Evolutionary conservation across 2,888 invertebrate species (phyloP).

Genomic region (Chironomus tentans): DNA sequence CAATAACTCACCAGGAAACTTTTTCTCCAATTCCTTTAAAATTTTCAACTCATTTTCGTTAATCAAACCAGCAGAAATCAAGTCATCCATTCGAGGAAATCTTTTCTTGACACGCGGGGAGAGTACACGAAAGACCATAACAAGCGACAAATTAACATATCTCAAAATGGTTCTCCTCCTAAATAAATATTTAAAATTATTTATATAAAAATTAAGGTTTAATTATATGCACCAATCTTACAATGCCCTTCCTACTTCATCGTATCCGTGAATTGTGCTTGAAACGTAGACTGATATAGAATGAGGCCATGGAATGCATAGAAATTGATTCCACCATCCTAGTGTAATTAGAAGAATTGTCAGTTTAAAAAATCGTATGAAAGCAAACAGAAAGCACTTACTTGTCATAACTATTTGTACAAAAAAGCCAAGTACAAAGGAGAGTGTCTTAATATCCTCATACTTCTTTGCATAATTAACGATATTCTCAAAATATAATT

Average conservation of each 20-base stretch:
- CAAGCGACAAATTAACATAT: conserved; percentile 47
- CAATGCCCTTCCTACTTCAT: conserved; percentile 48
- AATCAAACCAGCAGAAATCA: conserved; percentile 46
- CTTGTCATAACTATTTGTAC: neutral
- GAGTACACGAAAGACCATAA: conserved; percentile 46
- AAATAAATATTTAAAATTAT: no score
- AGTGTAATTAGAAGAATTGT: neutral
- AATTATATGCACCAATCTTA: no score
- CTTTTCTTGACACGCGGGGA: conserved; percentile 48
- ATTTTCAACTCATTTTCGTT: conserved; percentile 46
- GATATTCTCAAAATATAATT: neutral
- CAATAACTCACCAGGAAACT: conserved; percentile 41
- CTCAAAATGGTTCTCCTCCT: conserved; percentile 47
- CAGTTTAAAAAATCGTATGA: neutral
- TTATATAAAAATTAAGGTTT: no score
- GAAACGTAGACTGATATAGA: conserved; percentile 49
- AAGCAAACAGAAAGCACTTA: neutral
- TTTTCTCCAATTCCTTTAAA: conserved; percentile 43
- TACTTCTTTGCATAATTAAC: neutral
- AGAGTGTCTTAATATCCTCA: neutral
- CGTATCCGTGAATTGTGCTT: conserved; percentile 49
- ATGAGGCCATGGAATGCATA: conserved; percentile 52
- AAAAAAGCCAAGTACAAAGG: conserved; percentile 9
- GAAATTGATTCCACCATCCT: conserved; percentile 42
- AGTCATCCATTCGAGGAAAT: conserved; percentile 47